phyloP scores from a whole-genome alignment of 1,140 invertebrate species.

The silkworm (Bombyx mori) region DNA sequence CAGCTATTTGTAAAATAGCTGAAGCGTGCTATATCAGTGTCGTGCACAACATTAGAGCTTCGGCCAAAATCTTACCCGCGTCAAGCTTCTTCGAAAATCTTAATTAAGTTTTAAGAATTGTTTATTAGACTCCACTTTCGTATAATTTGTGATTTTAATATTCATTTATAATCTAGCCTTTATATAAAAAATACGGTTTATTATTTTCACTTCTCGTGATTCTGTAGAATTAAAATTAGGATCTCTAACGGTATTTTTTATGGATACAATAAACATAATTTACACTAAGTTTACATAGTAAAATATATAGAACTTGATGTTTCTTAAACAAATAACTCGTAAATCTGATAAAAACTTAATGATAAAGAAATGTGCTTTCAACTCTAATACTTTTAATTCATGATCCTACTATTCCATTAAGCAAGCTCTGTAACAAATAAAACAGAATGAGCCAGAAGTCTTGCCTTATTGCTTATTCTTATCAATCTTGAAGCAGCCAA shows the following conservation, averaged over 20 bases:
- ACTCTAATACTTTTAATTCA: background rate
- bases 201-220: background rate
- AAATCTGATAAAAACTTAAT: background rate
- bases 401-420: background rate
- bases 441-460: background rate
- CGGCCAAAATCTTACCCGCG: conserved; percentile 40
- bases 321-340: no score
- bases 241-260: no score
- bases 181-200: background rate
- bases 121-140: background rate
- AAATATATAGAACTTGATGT: no score
- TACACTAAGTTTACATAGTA: no score
- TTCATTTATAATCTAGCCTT: background rate
- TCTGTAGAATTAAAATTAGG: no score
- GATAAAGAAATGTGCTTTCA: background rate
- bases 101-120: background rate
- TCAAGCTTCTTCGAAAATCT: conserved; percentile 32
- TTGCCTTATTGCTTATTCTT: background rate
- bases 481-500: background rate
- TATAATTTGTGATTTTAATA: background rate
- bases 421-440: background rate
- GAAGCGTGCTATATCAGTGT: conserved; percentile 35
- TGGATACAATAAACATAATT: no score
- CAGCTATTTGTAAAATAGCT: conserved; percentile 30
- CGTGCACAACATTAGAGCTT: conserved; percentile 43